Evolutionary conservation across 2,113 vertebrate species (phyloP), one percentile per base, ranked within the genome.

Genomic region (Archocentrus centrarchus): DNA sequence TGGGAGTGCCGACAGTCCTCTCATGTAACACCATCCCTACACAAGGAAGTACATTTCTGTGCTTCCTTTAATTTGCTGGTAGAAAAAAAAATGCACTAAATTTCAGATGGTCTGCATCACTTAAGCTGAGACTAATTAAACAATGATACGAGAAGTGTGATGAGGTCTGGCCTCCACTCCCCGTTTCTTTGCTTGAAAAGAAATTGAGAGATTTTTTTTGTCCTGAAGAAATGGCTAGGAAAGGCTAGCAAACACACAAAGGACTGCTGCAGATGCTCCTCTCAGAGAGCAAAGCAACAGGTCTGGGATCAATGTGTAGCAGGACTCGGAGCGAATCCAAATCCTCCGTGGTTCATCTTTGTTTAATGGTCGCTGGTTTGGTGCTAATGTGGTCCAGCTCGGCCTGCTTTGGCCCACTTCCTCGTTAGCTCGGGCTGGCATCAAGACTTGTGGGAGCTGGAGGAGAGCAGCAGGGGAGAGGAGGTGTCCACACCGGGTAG

Each of bases 361-460:
- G 44, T 80, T 58, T 53, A 37, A 62, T 64, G 59, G 75, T 59
- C 50, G 41, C 79, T 20, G 15, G 53, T 83, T 79, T 37, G 1
- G 66, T 50, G 39, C 27, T 35, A 75, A 53, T 55, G 15, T 13
- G 61, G 64, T 59, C 32, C 17, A 35, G 47, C 32, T 44, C n/a
- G 7, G 35, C 30, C 57, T 24, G 59, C 41, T 76, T 57, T 24
- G 60, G 80, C 47, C 44, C 80, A 63, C 32, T 24, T 81, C 4
- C 11, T 32, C 57, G 37, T 15, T 32, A 47, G 41, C 22, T 85
- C 22, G 5, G 10, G 58, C n/a, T 70, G 76, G 59, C 84, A 97
- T 98, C 97, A 99, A 95, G 98, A 98, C 93, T 97, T 98, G 90
- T 97, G 96, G 81, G 96, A 94, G 7, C 92, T 97, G 8, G 97